These are phyloP conservation scores for Dasypus novemcinctus DNA, from an alignment of 2,113 vertebrate genomes.

Conservation along the genomic window DNA sequence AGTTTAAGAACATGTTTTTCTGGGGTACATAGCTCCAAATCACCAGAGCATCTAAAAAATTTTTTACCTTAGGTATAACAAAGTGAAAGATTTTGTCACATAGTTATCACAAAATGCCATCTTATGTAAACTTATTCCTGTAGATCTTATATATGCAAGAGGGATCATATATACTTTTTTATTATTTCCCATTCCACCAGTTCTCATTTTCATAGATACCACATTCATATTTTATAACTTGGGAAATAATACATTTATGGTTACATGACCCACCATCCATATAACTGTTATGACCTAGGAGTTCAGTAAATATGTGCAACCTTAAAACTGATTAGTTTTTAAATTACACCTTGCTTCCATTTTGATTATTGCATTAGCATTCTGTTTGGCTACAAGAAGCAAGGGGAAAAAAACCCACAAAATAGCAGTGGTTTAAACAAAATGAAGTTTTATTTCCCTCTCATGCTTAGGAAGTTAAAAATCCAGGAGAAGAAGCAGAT, in stretches of 20 bases:
- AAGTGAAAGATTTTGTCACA: not conserved
- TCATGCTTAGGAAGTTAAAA: not conserved
- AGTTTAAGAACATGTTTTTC: too few relatives aligned
- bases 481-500: too few relatives aligned
- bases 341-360: not conserved
- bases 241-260: not conserved
- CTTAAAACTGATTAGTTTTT: not conserved
- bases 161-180: not conserved
- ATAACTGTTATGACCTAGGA: not conserved
- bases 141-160: not conserved
- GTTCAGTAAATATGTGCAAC: not conserved
- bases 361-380: constrained; percentile 1
- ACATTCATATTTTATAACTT: not conserved
- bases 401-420: not conserved
- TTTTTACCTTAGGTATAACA: not conserved
- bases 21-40: too few relatives aligned
- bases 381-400: not conserved
- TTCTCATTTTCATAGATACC: not conserved
- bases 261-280: not conserved
- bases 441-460: not conserved
- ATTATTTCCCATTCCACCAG: not conserved
- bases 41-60: not conserved
- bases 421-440: not conserved
- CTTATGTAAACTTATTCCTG: not conserved
- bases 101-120: not conserved